A percentile compares a stretch with the other conserved stretches of the same genome.
phyloP scores from a whole-genome alignment of 2,113 vertebrate genomes.

The Corythornis cristatus region DNA sequence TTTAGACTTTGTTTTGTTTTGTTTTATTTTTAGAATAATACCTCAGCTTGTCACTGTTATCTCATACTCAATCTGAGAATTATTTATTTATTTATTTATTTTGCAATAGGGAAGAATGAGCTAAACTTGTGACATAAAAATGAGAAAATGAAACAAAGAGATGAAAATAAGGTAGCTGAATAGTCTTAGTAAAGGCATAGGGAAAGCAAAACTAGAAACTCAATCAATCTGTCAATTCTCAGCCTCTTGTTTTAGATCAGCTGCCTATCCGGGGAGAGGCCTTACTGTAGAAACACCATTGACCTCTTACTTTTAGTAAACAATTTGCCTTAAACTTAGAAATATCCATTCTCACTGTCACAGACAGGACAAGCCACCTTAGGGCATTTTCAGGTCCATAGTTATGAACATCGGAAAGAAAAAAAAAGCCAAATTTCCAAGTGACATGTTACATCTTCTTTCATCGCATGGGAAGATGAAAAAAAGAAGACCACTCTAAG shows the following conservation, averaged over 20 bases:
- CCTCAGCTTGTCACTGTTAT: background rate
- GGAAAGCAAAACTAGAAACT: constrained; percentile 11
- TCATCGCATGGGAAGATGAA: background rate
- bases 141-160: background rate
- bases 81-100: background rate
- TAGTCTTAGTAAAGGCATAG: background rate
- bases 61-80: background rate
- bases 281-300: background rate
- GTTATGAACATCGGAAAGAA: background rate
- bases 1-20: background rate
- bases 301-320: constrained; percentile 11
- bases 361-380: background rate
- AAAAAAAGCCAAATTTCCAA: background rate
- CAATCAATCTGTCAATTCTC: background rate
- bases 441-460: background rate
- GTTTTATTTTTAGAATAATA: background rate
- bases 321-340: constrained; percentile 1
- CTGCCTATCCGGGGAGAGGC: background rate
- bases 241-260: background rate
- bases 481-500: background rate
- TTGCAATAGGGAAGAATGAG: rapidly evolving
- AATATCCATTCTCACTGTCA: background rate
- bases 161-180: background rate
- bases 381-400: background rate
- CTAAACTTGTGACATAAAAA: background rate